phyloP scores from a whole-genome alignment of 1,140 invertebrate species.

The Chironomus striatipennis region DNA sequence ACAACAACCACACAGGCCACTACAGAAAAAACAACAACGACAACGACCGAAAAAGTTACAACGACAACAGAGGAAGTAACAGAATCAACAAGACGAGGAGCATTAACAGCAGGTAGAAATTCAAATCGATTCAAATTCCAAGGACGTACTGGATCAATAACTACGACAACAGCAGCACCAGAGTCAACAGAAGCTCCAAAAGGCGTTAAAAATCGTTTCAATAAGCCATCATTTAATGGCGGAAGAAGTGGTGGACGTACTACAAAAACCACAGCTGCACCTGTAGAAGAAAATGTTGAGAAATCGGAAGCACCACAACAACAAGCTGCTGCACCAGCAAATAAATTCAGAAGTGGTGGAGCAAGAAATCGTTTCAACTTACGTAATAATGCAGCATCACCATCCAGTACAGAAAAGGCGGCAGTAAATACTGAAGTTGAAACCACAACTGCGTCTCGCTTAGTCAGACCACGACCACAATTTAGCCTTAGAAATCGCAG shows the following conservation, averaged over 20 bases:
- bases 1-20: conserved; percentile 29
- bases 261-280: conserved; percentile 28
- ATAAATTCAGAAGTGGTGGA: conserved; percentile 24
- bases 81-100: conserved; percentile 28
- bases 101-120: conserved; percentile 25
- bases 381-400: conserved; percentile 34
- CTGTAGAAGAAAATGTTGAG: not conserved
- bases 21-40: conserved; percentile 41
- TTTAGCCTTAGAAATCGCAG: conserved; percentile 46
- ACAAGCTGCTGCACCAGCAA: conserved; percentile 25
- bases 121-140: conserved; percentile 24
- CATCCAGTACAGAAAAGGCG: conserved; percentile 32
- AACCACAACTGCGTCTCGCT: conserved; percentile 35
- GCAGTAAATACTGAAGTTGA: conserved; percentile 34
- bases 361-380: conserved; percentile 39
- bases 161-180: conserved; percentile 32
- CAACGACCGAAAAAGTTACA: conserved; percentile 48
- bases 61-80: conserved; percentile 39
- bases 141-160: conserved; percentile 9
- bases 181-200: conserved; percentile 25
- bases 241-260: conserved; percentile 32
- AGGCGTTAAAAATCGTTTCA: conserved; percentile 33
- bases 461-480: conserved; percentile 46
- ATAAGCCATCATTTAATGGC: conserved; percentile 36
- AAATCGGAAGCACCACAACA: conserved; percentile 25